A percentile compares a stretch with the other conserved stretches of the same genome.
Evolutionary conservation across 2,797 vertebrate species (phyloP).

Genomic region (Phrynocephalus forsythii): DNA sequence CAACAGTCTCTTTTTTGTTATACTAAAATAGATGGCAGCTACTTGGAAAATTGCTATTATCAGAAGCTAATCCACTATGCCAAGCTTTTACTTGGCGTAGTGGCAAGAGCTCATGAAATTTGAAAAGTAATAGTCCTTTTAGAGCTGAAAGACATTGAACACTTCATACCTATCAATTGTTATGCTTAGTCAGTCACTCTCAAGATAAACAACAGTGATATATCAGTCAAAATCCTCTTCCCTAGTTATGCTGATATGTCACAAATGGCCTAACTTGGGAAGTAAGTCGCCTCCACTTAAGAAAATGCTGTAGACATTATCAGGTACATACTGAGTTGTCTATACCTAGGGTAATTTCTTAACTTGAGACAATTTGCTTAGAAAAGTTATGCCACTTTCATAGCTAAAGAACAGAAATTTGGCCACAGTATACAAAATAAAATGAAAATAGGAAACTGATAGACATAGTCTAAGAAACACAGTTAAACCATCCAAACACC

Average conservation of each 20-base stretch:
- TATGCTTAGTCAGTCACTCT: neutral
- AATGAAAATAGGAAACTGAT: neutral
- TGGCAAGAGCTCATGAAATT: neutral
- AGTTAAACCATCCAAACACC: too few species aligned
- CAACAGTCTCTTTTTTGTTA: too few species aligned
- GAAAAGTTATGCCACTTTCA: too few species aligned
- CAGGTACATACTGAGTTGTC: too few species aligned
- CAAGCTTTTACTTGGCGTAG: neutral
- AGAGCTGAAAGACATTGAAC: neutral
- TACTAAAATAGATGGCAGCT: neutral
- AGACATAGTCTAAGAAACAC: neutral
- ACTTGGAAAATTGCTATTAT: neutral
- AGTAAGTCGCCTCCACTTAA: too few species aligned
- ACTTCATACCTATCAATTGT: neutral
- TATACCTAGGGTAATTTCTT: too few species aligned
- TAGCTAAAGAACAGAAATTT: too few species aligned
- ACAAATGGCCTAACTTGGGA: too few species aligned
- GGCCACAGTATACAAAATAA: neutral
- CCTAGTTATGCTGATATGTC: too few species aligned
- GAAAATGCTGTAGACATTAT: too few species aligned
- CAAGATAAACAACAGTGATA: neutral
- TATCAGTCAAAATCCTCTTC: too few species aligned
- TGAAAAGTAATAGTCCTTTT: neutral
- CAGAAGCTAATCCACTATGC: neutral
- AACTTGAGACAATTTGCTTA: too few species aligned